A percentile compares a stretch with the other conserved stretches of the same genome.
These are phyloP conservation scores for Macaria notata DNA, from an alignment of 2,888 invertebrate genomes.

Conservation along the genomic window DNA sequence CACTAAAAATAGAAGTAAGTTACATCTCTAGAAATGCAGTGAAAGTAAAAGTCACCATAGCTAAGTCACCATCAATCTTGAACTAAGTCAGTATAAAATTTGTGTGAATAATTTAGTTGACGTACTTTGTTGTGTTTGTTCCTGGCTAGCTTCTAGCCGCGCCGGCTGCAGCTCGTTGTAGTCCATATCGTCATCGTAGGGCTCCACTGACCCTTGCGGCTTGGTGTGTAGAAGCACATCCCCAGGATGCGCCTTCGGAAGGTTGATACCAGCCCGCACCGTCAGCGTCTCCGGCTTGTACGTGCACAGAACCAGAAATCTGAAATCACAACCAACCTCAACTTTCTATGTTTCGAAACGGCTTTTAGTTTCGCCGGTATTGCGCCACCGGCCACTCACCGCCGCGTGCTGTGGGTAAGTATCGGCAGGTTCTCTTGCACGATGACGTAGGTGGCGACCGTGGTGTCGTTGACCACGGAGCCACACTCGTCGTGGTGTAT, in stretches of 20 bases:
- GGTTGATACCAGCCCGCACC: conserved; percentile 89
- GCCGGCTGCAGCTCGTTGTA: conserved; percentile 76
- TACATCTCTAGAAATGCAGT: too few species aligned
- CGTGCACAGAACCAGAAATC: conserved; percentile 90
- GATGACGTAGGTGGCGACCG: conserved; percentile 90
- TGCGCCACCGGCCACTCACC: conserved; percentile 55
- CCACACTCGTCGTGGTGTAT: conserved; percentile 89
- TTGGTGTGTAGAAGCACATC: conserved; percentile 71
- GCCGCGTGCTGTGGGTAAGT: conserved; percentile 89
- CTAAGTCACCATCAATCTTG: too few species aligned
- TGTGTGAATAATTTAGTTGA: conserved; percentile 15
- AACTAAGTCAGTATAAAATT: too few species aligned
- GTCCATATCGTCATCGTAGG: conserved; percentile 67
- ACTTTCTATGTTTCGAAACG: conserved; percentile 14
- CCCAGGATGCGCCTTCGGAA: conserved; percentile 83
- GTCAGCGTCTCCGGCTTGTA: conserved; percentile 92
- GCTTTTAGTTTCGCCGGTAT: conserved; percentile 14
- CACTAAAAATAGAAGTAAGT: too few species aligned
- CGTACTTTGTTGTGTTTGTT: conserved; percentile 64
- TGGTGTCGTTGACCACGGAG: conserved; percentile 88
- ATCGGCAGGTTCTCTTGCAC: conserved; percentile 93
- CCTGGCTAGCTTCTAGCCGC: conserved; percentile 68
- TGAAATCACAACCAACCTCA: conserved; percentile 35
- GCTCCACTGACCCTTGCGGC: conserved; percentile 70
- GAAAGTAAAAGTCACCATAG: too few species aligned